Evolutionary conservation across 2,888 invertebrate genomes (phyloP).

Genomic region (Epinotia demarniana): DNA sequence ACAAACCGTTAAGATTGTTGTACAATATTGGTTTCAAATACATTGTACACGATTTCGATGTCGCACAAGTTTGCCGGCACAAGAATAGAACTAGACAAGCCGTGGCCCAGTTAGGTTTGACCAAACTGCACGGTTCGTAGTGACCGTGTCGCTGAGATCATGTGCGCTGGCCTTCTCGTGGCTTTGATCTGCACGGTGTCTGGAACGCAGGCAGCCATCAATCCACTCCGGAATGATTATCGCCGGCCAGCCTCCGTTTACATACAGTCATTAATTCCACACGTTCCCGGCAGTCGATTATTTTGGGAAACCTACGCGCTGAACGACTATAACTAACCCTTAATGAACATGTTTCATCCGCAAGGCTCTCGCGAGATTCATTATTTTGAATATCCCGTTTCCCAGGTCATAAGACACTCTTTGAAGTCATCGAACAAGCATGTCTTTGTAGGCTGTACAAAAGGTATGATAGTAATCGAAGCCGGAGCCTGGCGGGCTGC

Average conservation of each 20-base stretch:
- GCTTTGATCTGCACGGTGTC: conserved; percentile 70
- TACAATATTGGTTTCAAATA: conserved; percentile 62
- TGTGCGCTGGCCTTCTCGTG: conserved; percentile 60
- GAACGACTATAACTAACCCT: background rate
- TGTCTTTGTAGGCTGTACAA: conserved; percentile 61
- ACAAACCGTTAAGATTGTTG: conserved; percentile 55
- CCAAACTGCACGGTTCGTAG: conserved; percentile 63
- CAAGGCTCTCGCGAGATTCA: background rate
- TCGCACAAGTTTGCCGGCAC: conserved; percentile 68
- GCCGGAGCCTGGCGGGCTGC: conserved; percentile 75
- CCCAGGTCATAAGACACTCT: conserved; percentile 32
- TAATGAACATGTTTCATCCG: background rate
- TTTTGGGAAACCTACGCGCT: conserved; percentile 14
- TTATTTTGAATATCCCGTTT: conserved; percentile 4
- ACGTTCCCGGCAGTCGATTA: conserved; percentile 46
- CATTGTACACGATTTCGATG: conserved; percentile 68
- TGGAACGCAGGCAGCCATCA: conserved; percentile 52
- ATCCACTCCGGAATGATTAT: conserved; percentile 56
- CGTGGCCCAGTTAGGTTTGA: conserved; percentile 71
- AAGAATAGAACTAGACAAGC: conserved; percentile 73
- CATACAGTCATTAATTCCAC: conserved; percentile 60
- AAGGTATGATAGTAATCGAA: conserved; percentile 73
- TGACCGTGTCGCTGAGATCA: conserved; percentile 61
- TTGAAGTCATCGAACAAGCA: conserved; percentile 35
- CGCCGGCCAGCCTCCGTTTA: conserved; percentile 51